phyloP scores from a whole-genome alignment of 2,797 vertebrate species.

The Macrochelys suwanniensis region DNA sequence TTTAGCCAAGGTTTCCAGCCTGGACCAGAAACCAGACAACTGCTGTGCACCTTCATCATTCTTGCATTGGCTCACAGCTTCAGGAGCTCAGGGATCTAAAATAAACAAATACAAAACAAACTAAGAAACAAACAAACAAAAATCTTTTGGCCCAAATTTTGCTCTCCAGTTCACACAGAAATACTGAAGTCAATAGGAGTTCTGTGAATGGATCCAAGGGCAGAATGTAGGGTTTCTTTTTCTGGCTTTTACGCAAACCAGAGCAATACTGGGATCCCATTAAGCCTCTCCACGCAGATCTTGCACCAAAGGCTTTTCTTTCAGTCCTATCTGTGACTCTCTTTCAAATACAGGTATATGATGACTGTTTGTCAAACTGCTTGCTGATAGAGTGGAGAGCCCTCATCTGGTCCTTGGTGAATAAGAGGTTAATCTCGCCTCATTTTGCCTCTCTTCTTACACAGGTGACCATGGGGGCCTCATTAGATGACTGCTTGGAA shows the following conservation, averaged over 20 bases:
- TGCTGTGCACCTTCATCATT: neutral
- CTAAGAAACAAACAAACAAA: no score
- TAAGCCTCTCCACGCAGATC: neutral
- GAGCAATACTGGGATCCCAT: fast-evolving
- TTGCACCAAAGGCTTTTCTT: neutral
- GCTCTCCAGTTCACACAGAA: neutral
- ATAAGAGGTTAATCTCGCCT: neutral
- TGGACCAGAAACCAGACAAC: neutral
- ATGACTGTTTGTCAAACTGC: neutral
- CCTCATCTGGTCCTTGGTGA: neutral
- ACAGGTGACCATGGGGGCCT: neutral
- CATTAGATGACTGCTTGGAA: no score
- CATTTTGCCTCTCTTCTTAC: neutral
- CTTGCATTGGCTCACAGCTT: neutral
- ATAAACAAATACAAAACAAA: neutral
- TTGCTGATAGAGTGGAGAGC: neutral
- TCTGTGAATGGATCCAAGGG: neutral
- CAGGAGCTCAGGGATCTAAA: neutral
- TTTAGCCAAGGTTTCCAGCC: neutral
- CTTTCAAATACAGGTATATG: neutral
- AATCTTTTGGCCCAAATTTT: no score
- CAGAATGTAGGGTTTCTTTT: neutral
- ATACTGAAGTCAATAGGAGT: neutral
- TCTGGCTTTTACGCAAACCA: neutral
- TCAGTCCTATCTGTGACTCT: neutral